A percentile compares a stretch with the other conserved stretches of the same genome.
Evolutionary conservation across 2,888 invertebrate genomes (phyloP).

Genomic region (Hydropsyche betteni): DNA sequence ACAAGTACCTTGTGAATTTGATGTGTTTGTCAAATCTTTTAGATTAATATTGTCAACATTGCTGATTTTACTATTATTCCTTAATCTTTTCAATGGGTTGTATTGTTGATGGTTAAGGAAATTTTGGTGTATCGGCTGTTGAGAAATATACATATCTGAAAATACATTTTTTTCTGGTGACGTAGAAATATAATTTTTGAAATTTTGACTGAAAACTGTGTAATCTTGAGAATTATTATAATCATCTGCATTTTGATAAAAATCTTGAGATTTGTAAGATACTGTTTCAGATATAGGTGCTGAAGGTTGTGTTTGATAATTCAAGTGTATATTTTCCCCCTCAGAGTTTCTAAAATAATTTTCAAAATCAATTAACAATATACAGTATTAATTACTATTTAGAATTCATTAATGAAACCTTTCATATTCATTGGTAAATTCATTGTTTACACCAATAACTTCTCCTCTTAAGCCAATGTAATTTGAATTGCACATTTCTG

Average conservation of each 20-base stretch:
- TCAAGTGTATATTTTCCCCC: not conserved
- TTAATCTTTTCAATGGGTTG: too few species aligned
- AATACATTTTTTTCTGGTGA: not conserved
- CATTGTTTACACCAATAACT: not conserved
- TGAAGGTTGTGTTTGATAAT: not conserved
- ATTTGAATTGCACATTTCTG: not conserved
- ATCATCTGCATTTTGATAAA: not conserved
- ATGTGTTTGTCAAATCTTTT: too few species aligned
- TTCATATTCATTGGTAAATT: not conserved
- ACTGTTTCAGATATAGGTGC: not conserved
- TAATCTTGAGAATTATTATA: not conserved
- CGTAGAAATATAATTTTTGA: conserved; percentile 4
- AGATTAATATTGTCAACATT: too few species aligned
- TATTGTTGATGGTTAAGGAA: too few species aligned
- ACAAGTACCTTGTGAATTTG: too few species aligned
- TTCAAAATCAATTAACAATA: conserved; percentile 2
- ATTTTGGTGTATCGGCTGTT: not conserved
- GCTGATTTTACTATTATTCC: too few species aligned
- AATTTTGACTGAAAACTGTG: conserved; percentile 24
- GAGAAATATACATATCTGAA: not conserved
- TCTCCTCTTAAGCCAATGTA: not conserved
- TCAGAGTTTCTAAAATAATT: not conserved
- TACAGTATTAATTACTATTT: not conserved
- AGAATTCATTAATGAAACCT: not conserved
- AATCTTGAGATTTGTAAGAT: conserved; percentile 15